These are phyloP conservation scores for Thripadectes ignobilis DNA, from an alignment of 2,797 vertebrate genomes.

Conservation along the genomic window DNA sequence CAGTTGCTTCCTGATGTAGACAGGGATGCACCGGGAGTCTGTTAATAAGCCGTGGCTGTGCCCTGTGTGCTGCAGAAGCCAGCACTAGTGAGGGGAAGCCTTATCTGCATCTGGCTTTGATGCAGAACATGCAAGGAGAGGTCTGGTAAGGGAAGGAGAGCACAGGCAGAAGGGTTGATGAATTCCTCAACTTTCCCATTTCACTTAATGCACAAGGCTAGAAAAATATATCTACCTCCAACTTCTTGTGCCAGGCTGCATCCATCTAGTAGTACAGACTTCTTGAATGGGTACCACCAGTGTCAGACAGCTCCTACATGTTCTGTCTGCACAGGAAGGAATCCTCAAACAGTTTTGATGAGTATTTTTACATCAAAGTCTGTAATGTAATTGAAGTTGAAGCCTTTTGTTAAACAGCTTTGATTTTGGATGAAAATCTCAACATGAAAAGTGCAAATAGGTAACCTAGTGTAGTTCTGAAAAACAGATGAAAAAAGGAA, in stretches of 20 bases:
- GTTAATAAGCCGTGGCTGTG: neutral
- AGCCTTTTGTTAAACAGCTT: neutral
- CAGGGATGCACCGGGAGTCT: neutral
- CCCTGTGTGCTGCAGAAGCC: neutral
- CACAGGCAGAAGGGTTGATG: neutral
- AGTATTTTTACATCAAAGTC: neutral
- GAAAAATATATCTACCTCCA: neutral
- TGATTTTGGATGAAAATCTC: neutral
- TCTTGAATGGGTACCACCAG: neutral
- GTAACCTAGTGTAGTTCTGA: neutral
- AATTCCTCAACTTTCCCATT: neutral
- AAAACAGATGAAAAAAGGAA: neutral
- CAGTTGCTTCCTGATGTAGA: neutral
- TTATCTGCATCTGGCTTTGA: neutral
- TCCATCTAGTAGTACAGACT: neutral
- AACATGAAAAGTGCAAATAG: neutral
- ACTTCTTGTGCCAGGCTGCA: neutral
- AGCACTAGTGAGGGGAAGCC: neutral
- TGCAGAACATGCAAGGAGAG: fast-evolving
- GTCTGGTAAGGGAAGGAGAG: neutral
- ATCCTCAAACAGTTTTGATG: neutral
- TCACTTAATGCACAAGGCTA: neutral
- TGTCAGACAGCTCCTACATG: neutral
- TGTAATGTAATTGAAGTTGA: neutral
- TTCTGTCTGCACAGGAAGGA: neutral